A percentile compares a stretch with the other conserved stretches of the same genome.
Conservation (phyloP, 2,113 vertebrate species). For the Alexandromys fortis region DNA sequence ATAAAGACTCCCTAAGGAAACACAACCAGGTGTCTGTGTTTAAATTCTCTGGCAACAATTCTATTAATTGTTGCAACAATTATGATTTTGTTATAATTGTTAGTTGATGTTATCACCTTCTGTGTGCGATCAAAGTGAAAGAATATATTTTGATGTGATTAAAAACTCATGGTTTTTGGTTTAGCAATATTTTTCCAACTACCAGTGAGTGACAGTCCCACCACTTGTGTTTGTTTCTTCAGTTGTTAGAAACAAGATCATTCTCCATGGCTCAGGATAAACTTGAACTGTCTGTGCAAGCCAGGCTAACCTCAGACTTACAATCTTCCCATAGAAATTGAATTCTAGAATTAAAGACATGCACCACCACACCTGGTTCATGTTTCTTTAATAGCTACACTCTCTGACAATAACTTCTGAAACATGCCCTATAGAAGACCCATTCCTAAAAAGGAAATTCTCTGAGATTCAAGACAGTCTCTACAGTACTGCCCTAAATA, state of each 20-base stretch:
- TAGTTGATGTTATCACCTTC: background rate
- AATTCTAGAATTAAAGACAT: background rate
- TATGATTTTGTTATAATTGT: background rate
- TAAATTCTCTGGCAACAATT: background rate
- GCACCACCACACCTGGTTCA: background rate
- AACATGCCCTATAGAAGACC: background rate
- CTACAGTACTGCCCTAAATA: background rate
- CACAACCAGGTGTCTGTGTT: background rate
- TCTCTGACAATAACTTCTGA: background rate
- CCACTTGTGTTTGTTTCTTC: background rate
- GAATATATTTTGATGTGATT: background rate
- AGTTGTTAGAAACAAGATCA: background rate
- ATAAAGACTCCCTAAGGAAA: background rate
- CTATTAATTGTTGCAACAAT: constrained; percentile 25
- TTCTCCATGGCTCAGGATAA: background rate
- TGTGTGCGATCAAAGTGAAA: background rate
- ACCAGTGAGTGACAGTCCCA: background rate
- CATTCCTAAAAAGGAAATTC: constrained; percentile 3
- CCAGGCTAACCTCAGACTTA: background rate
- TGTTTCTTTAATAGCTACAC: background rate
- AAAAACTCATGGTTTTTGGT: background rate
- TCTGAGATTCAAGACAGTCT: constrained; percentile 20
- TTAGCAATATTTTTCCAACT: background rate
- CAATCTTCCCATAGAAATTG: background rate
- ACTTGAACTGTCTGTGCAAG: background rate